phyloP scores from a whole-genome alignment of 2,113 vertebrate species.

The Gallinago media region DNA sequence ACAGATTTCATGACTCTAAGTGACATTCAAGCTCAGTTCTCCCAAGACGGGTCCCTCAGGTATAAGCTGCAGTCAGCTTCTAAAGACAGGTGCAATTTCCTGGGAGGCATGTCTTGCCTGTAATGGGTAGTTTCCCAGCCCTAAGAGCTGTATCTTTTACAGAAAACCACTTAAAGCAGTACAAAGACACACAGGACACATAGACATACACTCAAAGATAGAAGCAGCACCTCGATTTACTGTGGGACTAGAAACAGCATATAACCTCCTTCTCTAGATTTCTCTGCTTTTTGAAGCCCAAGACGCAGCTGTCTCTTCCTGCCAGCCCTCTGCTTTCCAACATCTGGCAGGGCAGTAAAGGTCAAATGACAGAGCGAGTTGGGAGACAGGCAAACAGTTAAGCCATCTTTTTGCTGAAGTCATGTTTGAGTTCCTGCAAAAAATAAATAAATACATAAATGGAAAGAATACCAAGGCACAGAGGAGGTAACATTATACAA shows the following conservation, averaged over 20 bases:
- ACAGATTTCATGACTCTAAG: background rate
- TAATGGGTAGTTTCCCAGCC: background rate
- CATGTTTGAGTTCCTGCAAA: slow-evolving; percentile 50
- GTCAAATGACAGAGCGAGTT: background rate
- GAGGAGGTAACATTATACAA: background rate
- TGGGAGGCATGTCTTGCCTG: background rate
- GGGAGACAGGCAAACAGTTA: slow-evolving; percentile 6
- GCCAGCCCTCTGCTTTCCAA: background rate
- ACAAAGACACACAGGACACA: slow-evolving; percentile 51
- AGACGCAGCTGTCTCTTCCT: background rate
- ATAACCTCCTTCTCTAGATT: background rate
- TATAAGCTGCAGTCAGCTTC: background rate
- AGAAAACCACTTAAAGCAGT: background rate
- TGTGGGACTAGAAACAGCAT: slow-evolving; percentile 3
- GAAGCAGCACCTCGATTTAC: slow-evolving; percentile 49
- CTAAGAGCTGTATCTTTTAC: background rate
- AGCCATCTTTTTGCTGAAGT: slow-evolving; percentile 39
- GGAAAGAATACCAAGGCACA: background rate
- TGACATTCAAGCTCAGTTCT: background rate
- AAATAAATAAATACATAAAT: background rate
- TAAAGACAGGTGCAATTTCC: background rate
- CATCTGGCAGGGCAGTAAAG: slow-evolving; percentile 13
- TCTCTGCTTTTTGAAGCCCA: background rate
- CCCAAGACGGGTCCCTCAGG: background rate
- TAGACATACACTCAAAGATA: background rate